A percentile compares a stretch with the other conserved stretches of the same genome.
Evolutionary conservation across 2,113 vertebrate genomes (phyloP).

Genomic region (Lampris megalopsis): DNA sequence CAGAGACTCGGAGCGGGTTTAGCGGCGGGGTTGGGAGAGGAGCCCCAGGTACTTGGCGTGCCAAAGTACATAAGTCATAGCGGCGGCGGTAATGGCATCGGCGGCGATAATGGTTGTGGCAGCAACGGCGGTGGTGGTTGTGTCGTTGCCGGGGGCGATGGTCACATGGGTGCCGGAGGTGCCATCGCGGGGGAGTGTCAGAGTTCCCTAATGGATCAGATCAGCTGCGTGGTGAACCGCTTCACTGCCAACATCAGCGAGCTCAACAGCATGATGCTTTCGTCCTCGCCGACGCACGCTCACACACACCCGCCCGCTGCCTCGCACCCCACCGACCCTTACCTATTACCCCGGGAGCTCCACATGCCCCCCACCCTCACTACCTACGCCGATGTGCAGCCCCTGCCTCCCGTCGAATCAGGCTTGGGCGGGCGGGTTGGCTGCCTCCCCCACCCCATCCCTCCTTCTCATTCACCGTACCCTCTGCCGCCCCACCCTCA

Average conservation of each 20-base stretch:
- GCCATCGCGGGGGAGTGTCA: conserved; percentile 81
- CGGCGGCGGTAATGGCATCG: conserved; percentile 74
- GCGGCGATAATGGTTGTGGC: conserved; percentile 28
- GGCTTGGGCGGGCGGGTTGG: conserved; percentile 74
- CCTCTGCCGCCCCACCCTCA: conserved; percentile 61
- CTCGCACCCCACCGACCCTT: conserved; percentile 84
- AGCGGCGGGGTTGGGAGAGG: conserved; percentile 80
- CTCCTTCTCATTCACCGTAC: conserved; percentile 55
- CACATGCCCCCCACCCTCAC: conserved; percentile 91
- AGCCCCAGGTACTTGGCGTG: conserved; percentile 84
- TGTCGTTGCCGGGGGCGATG: conserved; percentile 38
- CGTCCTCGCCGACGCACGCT: conserved; percentile 72
- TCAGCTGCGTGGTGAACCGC: conserved; percentile 97
- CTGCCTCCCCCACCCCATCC: conserved; percentile 57
- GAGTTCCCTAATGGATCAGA: conserved; percentile 96
- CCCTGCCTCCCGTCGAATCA: conserved; percentile 89
- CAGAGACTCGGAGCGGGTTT: conserved; percentile 84
- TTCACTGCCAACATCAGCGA: conserved; percentile 98
- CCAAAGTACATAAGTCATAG: conserved; percentile 85
- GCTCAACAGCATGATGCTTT: conserved; percentile 97
- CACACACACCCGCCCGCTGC: conserved; percentile 67
- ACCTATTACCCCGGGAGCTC: conserved; percentile 90
- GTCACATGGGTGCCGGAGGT: conserved; percentile 52
- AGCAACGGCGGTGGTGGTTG: conserved; percentile 36
- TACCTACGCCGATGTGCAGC: conserved; percentile 94